Percentiles rank a stretch among this genome's conserved stretches.
These are phyloP conservation scores for Cotesia glomerata DNA, from an alignment of 1,140 invertebrate species.

Conservation along the genomic window DNA sequence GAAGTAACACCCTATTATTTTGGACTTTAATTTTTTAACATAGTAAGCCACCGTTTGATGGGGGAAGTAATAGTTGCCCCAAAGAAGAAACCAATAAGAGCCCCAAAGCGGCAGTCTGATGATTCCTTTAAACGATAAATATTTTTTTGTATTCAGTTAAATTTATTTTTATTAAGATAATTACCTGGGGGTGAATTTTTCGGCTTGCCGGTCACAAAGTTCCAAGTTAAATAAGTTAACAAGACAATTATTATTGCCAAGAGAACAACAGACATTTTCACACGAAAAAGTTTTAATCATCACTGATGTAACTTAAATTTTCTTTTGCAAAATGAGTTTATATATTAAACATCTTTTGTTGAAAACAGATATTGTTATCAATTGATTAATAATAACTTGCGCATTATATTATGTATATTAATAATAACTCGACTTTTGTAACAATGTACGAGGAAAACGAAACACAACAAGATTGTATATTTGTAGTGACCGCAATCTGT, in stretches of 20 bases:
- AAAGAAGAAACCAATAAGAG: conserved; percentile 45
- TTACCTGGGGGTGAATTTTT: conserved; percentile 43
- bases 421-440: too few relatives aligned
- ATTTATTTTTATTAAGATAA: not conserved
- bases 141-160: not conserved
- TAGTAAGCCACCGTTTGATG: conserved; percentile 39
- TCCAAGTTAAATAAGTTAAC: conserved; percentile 16
- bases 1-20: conserved; percentile 57
- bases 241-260: conserved; percentile 3
- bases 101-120: conserved; percentile 47
- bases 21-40: conserved; percentile 54
- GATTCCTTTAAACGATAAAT: conserved; percentile 36
- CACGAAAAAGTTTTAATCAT: not conserved
- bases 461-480: too few relatives aligned
- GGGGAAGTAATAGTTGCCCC: conserved; percentile 43
- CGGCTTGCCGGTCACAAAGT: conserved; percentile 33
- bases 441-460: too few relatives aligned
- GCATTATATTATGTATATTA: too few relatives aligned
- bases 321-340: too few relatives aligned
- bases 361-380: too few relatives aligned
- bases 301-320: not conserved
- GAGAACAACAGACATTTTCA: conserved; percentile 32
- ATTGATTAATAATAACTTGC: too few relatives aligned
- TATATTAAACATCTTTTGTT: too few relatives aligned
- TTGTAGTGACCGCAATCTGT: too few relatives aligned